Evolutionary conservation across 2,888 invertebrate genomes (phyloP).

Genomic region (Girardia tigrina): DNA sequence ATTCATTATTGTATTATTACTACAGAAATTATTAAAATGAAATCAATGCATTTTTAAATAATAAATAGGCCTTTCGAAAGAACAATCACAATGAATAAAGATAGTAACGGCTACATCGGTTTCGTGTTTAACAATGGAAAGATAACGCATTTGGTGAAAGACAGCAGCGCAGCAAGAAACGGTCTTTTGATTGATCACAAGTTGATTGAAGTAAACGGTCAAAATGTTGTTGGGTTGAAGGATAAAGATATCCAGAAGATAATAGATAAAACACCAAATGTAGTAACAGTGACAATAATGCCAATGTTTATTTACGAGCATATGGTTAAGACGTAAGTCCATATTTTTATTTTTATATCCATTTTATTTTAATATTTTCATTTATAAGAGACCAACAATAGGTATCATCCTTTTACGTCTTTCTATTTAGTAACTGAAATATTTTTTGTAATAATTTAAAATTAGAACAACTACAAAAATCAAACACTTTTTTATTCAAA

Average conservation of each 20-base stretch:
- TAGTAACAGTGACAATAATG: slow-evolving; percentile 68
- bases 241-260: slow-evolving; percentile 69
- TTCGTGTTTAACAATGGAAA: slow-evolving; percentile 76
- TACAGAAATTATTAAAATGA: too few relatives aligned
- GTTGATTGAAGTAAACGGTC: slow-evolving; percentile 68
- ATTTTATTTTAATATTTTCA: too few relatives aligned
- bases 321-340: slow-evolving; percentile 73
- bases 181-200: slow-evolving; percentile 77
- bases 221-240: slow-evolving; percentile 75
- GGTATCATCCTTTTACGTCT: too few relatives aligned
- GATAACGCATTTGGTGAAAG: slow-evolving; percentile 65
- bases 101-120: slow-evolving; percentile 68
- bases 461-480: too few relatives aligned
- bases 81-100: slow-evolving; percentile 76
- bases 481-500: too few relatives aligned
- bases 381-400: too few relatives aligned
- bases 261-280: slow-evolving; percentile 60
- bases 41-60: too few relatives aligned
- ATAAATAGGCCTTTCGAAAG: slow-evolving; percentile 80
- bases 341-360: background rate
- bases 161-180: slow-evolving; percentile 78
- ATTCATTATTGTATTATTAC: too few relatives aligned
- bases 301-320: slow-evolving; percentile 75
- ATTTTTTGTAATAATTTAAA: too few relatives aligned
- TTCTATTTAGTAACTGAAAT: too few relatives aligned